These are phyloP conservation scores for Aphaenogaster ashmeadi DNA, from an alignment of 1,140 invertebrate genomes.

Conservation along the genomic window DNA sequence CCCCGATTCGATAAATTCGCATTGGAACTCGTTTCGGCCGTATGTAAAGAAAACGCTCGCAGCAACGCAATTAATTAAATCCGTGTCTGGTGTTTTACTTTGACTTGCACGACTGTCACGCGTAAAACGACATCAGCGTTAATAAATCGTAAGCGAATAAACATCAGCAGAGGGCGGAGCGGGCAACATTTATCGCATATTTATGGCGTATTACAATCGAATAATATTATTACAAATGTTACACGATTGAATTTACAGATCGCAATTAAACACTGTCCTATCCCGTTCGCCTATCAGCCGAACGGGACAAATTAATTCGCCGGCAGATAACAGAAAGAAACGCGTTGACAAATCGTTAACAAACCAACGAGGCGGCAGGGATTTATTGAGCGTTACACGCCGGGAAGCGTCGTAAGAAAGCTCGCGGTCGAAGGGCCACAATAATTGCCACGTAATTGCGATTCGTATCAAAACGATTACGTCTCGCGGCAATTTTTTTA, in stretches of 20 bases:
- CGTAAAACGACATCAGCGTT: conserved; percentile 24
- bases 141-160: conserved; percentile 52
- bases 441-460: neutral
- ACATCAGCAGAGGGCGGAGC: conserved; percentile 9
- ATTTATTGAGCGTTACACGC: neutral
- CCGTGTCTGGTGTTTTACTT: conserved; percentile 46
- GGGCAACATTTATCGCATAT: conserved; percentile 42
- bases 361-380: neutral
- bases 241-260: conserved; percentile 25
- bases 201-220: conserved; percentile 44
- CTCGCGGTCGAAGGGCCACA: neutral
- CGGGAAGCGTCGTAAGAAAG: neutral
- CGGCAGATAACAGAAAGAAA: conserved; percentile 20
- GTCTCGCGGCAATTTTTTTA: neutral
- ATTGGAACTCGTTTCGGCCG: neutral
- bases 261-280: conserved; percentile 41
- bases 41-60: conserved; percentile 16
- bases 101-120: conserved; percentile 36
- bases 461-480: neutral
- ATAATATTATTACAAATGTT: conserved; percentile 57
- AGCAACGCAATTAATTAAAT: conserved; percentile 41
- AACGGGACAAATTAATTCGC: conserved; percentile 32
- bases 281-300: neutral
- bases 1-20: conserved; percentile 4
- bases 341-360: conserved; percentile 2